Evolutionary conservation across 2,888 invertebrate species (phyloP).

Genomic region (Philonicus albiceps): DNA sequence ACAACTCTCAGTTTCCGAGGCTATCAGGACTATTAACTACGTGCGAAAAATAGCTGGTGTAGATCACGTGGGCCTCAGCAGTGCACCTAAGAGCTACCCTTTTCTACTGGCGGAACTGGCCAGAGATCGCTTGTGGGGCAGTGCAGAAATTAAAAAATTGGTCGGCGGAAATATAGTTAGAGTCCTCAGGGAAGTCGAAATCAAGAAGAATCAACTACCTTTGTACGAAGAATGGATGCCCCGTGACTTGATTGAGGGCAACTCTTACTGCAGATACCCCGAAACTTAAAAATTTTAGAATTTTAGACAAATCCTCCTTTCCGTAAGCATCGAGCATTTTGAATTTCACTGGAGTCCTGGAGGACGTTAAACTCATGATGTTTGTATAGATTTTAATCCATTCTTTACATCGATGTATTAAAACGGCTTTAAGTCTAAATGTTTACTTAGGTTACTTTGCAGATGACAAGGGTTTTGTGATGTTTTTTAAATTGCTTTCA

Average conservation of each 20-base stretch:
- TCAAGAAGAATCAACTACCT: constrained; percentile 62
- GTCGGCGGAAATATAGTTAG: constrained; percentile 69
- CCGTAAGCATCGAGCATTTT: background rate
- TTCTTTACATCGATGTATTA: background rate
- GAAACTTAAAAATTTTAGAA: constrained; percentile 56
- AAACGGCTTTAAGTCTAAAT: background rate
- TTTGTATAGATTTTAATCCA: background rate
- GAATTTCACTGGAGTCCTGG: background rate
- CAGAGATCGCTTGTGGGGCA: constrained; percentile 68
- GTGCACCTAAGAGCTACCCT: constrained; percentile 66
- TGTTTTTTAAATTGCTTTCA: background rate
- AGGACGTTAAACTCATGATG: background rate
- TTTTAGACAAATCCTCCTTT: background rate
- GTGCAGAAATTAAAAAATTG: constrained; percentile 68
- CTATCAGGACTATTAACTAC: constrained; percentile 71
- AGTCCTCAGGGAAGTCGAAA: constrained; percentile 66
- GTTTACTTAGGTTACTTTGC: background rate
- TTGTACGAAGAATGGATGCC: constrained; percentile 68
- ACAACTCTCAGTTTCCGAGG: constrained; percentile 60
- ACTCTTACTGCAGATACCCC: constrained; percentile 67
- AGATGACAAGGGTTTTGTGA: background rate
- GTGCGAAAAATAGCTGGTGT: constrained; percentile 71
- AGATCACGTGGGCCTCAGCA: constrained; percentile 72
- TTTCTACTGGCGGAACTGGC: constrained; percentile 70
- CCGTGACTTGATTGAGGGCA: constrained; percentile 65